These are phyloP conservation scores for Magallana gigas DNA, from an alignment of 1,140 invertebrate genomes.

Conservation along the genomic window DNA sequence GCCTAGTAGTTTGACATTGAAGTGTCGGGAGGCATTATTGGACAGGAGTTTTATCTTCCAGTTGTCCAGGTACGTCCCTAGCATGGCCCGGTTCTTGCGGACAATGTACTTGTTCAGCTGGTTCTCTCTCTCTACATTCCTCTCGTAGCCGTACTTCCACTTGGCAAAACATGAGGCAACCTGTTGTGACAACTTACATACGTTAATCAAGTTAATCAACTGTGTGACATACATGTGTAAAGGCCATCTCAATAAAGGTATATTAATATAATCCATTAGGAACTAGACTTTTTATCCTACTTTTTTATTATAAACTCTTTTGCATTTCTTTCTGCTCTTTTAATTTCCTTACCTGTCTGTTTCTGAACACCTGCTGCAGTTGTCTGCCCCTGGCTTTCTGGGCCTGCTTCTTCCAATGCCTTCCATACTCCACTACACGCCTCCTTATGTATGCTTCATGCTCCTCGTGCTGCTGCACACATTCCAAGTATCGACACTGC, in stretches of 20 bases:
- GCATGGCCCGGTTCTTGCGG: constrained; percentile 43
- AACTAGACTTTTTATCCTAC: too few species aligned
- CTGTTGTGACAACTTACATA: constrained; percentile 9
- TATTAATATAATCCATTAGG: too few species aligned
- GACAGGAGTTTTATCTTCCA: constrained; percentile 52
- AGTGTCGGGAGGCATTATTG: constrained; percentile 50
- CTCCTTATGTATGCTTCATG: constrained; percentile 45
- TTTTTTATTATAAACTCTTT: too few species aligned
- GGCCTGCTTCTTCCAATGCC: constrained; percentile 53
- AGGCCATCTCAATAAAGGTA: too few species aligned
- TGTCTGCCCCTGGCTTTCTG: constrained; percentile 49
- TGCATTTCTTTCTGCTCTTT: too few species aligned
- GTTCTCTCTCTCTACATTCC: constrained; percentile 53
- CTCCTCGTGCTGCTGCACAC: constrained; percentile 53
- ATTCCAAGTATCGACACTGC: constrained; percentile 44
- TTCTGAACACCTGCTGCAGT: constrained; percentile 45
- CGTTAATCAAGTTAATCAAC: not conserved
- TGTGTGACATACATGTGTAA: too few species aligned
- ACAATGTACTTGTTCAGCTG: constrained; percentile 45
- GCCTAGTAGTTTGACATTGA: constrained; percentile 52
- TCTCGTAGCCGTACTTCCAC: constrained; percentile 50
- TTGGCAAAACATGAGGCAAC: constrained; percentile 50
- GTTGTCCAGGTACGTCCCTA: constrained; percentile 44
- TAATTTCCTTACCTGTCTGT: constrained; percentile 40
- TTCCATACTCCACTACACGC: constrained; percentile 48